These are phyloP conservation scores for Ecdyonurus torrentis DNA, from an alignment of 2,888 invertebrate genomes.

Conservation along the genomic window DNA sequence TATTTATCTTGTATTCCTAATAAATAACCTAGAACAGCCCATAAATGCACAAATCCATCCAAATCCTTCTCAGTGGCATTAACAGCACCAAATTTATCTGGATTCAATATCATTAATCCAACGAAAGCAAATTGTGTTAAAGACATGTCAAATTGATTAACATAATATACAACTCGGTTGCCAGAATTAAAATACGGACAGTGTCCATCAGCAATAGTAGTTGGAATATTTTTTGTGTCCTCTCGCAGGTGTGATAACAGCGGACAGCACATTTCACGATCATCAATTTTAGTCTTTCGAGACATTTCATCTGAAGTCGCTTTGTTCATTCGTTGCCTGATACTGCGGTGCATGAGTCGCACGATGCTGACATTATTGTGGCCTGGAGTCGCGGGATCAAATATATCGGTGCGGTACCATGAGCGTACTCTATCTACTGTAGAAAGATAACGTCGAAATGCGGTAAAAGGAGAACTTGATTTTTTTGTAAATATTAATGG, in stretches of 20 bases:
- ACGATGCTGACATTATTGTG: conserved; percentile 28
- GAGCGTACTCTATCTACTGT: conserved; percentile 26
- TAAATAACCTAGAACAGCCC: conserved; percentile 33
- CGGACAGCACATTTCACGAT: neutral
- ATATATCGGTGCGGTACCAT: conserved; percentile 25
- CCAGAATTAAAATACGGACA: conserved; percentile 16
- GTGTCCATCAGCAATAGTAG: conserved; percentile 13
- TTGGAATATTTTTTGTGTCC: neutral
- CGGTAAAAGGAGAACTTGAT: conserved; percentile 29
- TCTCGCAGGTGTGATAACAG: neutral
- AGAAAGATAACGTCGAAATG: conserved; percentile 29
- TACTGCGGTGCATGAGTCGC: conserved; percentile 25
- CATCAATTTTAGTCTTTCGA: neutral
- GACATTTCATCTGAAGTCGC: neutral
- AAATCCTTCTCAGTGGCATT: conserved; percentile 27
- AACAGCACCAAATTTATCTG: conserved; percentile 25
- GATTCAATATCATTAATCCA: conserved; percentile 28
- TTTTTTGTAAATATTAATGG: conserved; percentile 30
- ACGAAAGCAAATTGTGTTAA: conserved; percentile 34
- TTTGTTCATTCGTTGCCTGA: conserved; percentile 20
- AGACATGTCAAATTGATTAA: conserved; percentile 35
- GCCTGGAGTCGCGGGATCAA: conserved; percentile 26
- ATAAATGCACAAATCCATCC: conserved; percentile 33
- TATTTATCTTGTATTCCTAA: conserved; percentile 29
- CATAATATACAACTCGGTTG: too few relatives aligned